Percentiles rank a stretch among this genome's conserved stretches.
Evolutionary conservation across 1,140 invertebrate species (phyloP).

Genomic region (Ganaspis sp.): DNA sequence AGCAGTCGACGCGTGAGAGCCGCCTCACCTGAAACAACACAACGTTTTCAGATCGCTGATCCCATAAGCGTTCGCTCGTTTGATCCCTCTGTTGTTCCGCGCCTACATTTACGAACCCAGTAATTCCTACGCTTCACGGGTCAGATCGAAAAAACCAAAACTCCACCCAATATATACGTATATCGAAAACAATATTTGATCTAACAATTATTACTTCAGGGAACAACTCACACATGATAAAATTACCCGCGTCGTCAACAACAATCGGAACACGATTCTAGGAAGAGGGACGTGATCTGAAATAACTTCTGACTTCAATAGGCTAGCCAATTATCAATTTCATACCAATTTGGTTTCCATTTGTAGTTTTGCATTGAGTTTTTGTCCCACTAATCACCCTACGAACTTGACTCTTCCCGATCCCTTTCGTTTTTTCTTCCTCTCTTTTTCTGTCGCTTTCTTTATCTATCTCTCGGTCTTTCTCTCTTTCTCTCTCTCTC

Average conservation of each 20-base stretch:
- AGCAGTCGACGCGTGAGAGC: constrained; percentile 71
- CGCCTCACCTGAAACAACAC: constrained; percentile 74
- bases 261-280: too few relatives aligned
- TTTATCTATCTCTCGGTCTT: too few relatives aligned
- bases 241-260: neutral
- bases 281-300: too few relatives aligned
- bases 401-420: constrained; percentile 66
- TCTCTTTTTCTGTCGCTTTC: too few relatives aligned
- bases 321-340: constrained; percentile 77
- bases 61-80: constrained; percentile 73
- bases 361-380: constrained; percentile 71
- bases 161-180: neutral
- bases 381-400: constrained; percentile 75
- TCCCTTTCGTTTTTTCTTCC: constrained; percentile 51
- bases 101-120: constrained; percentile 55
- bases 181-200: neutral
- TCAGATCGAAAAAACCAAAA: neutral
- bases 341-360: constrained; percentile 75
- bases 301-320: neutral
- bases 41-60: constrained; percentile 75
- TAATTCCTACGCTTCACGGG: constrained; percentile 59
- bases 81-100: constrained; percentile 71
- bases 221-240: too few relatives aligned
- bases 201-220: neutral
- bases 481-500: constrained; percentile 67